Conservation (phyloP, 92 coral and sea anemone genomes). For the Blastomussa wellsi region DNA sequence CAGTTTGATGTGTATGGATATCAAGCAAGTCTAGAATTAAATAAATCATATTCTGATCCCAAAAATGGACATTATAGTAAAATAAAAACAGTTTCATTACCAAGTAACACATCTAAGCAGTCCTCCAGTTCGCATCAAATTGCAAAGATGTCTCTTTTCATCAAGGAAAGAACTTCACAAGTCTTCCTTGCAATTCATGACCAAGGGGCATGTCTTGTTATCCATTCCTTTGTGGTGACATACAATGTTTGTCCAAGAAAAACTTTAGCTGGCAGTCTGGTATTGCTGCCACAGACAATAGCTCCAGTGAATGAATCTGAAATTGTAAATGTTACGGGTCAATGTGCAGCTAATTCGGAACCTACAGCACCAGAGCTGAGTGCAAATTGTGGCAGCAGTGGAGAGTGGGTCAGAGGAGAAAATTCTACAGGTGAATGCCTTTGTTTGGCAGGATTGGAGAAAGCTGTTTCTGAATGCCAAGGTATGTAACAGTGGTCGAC, state of each 20-base stretch:
- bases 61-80: conserved; percentile 25
- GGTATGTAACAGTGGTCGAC: conserved; percentile 21
- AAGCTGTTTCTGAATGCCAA: conserved; percentile 22
- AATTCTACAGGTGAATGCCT: conserved; percentile 45
- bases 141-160: conserved; percentile 28
- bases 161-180: conserved; percentile 40
- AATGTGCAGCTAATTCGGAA: conserved; percentile 54
- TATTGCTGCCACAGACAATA: conserved; percentile 56
- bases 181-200: conserved; percentile 69
- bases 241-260: conserved; percentile 60
- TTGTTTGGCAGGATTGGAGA: conserved; percentile 70
- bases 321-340: conserved; percentile 52
- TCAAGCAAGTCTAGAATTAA: conserved; percentile 26
- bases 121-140: conserved; percentile 7
- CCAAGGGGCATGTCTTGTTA: conserved; percentile 60
- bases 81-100: not conserved
- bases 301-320: conserved; percentile 64
- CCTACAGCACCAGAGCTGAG: conserved; percentile 46
- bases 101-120: conserved; percentile 8
- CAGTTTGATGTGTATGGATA: conserved; percentile 55
- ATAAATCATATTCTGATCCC: conserved; percentile 44
- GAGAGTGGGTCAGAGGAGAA: conserved; percentile 56
- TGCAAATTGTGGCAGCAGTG: conserved; percentile 66
- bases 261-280: conserved; percentile 54
- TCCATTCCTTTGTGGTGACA: conserved; percentile 46